These are phyloP conservation scores for Catostylus mosaicus DNA, from an alignment of 30 jellyfish, hydroid and myxozoan genomes.

Conservation along the genomic window DNA sequence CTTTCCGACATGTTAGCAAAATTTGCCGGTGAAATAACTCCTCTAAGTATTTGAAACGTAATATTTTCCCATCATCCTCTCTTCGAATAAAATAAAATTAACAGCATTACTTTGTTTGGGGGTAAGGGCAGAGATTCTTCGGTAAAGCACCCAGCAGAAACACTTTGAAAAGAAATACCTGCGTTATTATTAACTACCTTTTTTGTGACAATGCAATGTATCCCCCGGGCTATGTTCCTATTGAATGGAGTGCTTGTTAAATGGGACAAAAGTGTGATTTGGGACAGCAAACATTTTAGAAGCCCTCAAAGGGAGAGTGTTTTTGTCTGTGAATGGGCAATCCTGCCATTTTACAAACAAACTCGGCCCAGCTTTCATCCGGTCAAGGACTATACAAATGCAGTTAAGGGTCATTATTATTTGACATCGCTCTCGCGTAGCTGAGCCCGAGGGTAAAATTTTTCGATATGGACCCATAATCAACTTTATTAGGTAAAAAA, in stretches of 20 bases:
- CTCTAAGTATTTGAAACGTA: too few relatives aligned
- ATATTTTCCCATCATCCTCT: too few relatives aligned
- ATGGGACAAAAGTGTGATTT: background rate
- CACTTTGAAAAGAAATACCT: too few relatives aligned
- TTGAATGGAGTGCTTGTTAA: background rate
- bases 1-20: too few relatives aligned
- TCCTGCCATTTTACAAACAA: too few relatives aligned
- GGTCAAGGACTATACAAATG: background rate
- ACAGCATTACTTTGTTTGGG: too few relatives aligned
- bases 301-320: background rate
- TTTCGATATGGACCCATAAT: background rate
- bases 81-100: too few relatives aligned
- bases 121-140: too few relatives aligned
- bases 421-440: constrained; percentile 1
- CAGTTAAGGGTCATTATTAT: background rate
- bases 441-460: background rate
- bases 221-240: background rate
- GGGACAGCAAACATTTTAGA: background rate
- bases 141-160: too few relatives aligned
- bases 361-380: constrained; percentile 19
- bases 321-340: too few relatives aligned
- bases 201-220: background rate
- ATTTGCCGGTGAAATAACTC: too few relatives aligned
- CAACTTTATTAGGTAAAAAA: background rate
- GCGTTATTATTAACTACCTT: too few relatives aligned